Evolutionary conservation across 1,140 invertebrate species (phyloP).

Genomic region (Sipha flava): DNA sequence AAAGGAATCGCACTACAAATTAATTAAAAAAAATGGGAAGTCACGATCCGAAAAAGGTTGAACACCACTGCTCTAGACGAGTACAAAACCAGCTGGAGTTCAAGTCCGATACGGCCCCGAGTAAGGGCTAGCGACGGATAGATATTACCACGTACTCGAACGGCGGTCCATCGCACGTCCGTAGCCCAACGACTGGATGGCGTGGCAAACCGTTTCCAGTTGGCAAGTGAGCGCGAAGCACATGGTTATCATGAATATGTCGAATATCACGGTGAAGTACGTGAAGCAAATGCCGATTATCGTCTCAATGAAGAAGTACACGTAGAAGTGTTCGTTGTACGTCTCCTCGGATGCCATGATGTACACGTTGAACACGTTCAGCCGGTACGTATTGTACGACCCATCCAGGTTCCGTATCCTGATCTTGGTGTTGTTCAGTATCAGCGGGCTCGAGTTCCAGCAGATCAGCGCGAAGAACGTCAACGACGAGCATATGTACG

Average conservation of each 20-base stretch:
- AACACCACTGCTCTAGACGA: too few species aligned
- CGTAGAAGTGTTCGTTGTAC: not conserved
- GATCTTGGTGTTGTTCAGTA: not conserved
- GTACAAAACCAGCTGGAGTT: too few species aligned
- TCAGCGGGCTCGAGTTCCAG: not conserved
- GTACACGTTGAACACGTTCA: not conserved
- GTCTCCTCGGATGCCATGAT: not conserved
- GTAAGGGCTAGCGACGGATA: too few species aligned
- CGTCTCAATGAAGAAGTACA: not conserved
- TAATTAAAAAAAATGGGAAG: too few species aligned
- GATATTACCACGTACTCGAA: too few species aligned
- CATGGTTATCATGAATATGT: not conserved
- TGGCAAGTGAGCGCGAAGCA: not conserved
- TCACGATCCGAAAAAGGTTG: too few species aligned
- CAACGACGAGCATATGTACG: not conserved
- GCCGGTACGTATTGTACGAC: not conserved
- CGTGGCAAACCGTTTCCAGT: not conserved
- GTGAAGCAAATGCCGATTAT: not conserved
- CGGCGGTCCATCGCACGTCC: too few species aligned
- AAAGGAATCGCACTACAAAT: too few species aligned
- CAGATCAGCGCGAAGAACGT: fast-evolving
- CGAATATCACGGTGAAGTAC: not conserved
- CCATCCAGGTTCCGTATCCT: not conserved
- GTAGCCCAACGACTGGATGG: not conserved
- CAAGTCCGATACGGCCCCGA: too few species aligned